phyloP scores from a whole-genome alignment of 2,113 vertebrate genomes.

The Mastomys natalensis region DNA sequence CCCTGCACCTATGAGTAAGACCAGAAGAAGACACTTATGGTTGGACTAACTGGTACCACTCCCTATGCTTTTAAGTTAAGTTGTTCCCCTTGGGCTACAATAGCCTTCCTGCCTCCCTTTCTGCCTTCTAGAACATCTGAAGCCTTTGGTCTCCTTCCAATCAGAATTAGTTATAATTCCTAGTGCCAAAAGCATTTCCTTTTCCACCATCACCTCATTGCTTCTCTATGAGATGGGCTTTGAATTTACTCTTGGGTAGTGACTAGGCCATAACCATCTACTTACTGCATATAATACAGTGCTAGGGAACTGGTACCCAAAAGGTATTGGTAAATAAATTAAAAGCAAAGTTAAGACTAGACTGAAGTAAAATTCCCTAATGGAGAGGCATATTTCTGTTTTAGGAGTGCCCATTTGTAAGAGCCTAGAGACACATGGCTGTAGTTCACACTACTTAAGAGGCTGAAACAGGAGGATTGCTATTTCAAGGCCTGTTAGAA shows the following conservation, averaged over 20 bases:
- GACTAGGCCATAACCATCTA: neutral
- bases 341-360: slow-evolving; percentile 44
- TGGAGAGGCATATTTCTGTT: neutral
- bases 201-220: slow-evolving; percentile 17
- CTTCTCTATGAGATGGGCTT: neutral
- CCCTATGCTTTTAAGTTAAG: neutral
- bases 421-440: neutral
- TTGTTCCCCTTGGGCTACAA: neutral
- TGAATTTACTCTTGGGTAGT: neutral
- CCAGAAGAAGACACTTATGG: neutral
- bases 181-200: neutral
- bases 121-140: neutral
- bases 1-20: neutral
- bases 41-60: neutral
- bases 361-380: neutral
- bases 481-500: neutral
- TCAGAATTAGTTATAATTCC: neutral
- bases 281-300: neutral
- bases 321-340: neutral
- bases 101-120: slow-evolving; percentile 4
- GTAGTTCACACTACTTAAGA: neutral
- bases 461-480: neutral
- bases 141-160: neutral
- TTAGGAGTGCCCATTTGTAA: neutral
- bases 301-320: neutral